Conservation (phyloP, 2,113 vertebrate genomes). For the Speoplatyrhinus poulsoni region DNA sequence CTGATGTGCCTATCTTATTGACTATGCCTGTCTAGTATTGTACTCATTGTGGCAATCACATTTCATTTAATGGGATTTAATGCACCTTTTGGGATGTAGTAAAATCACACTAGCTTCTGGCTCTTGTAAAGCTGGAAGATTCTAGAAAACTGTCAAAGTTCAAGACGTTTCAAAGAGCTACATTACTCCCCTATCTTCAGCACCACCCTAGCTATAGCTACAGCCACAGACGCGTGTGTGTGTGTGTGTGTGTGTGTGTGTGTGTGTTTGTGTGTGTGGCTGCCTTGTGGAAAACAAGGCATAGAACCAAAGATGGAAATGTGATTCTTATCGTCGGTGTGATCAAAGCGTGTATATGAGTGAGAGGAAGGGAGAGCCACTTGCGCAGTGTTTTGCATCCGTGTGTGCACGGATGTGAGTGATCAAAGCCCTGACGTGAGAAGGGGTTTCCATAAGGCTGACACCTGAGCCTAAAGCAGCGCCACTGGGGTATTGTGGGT, state of each 20-base stretch:
- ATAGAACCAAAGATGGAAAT: background rate
- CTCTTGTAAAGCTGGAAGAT: slow-evolving; percentile 16
- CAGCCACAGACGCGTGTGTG: background rate
- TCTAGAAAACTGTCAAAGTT: slow-evolving; percentile 31
- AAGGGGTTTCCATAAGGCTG: slow-evolving; percentile 61
- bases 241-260: slow-evolving; percentile 1
- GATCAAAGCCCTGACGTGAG: slow-evolving; percentile 64
- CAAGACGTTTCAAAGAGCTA: slow-evolving; percentile 26
- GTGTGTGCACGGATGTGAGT: slow-evolving; percentile 29
- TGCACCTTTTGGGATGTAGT: background rate
- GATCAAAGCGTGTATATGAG: slow-evolving; percentile 4
- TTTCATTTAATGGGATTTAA: slow-evolving; percentile 1
- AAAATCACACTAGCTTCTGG: background rate
- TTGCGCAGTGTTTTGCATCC: slow-evolving; percentile 28
- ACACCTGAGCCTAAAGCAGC: slow-evolving; percentile 59
- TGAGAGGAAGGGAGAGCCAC: slow-evolving; percentile 19
- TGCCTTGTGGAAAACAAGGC: slow-evolving; percentile 25
- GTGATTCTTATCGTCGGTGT: background rate
- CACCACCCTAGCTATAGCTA: slow-evolving; percentile 4
- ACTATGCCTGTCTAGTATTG: background rate
- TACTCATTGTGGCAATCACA: background rate
- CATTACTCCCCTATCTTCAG: slow-evolving; percentile 1
- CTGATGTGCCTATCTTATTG: too few species aligned
- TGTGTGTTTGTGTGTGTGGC: slow-evolving; percentile 2
- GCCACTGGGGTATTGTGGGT: slow-evolving; percentile 60